Evolutionary conservation across 2,797 vertebrate species (phyloP), one percentile per base, ranked within the genome.

Genomic region (Periparus ater): DNA sequence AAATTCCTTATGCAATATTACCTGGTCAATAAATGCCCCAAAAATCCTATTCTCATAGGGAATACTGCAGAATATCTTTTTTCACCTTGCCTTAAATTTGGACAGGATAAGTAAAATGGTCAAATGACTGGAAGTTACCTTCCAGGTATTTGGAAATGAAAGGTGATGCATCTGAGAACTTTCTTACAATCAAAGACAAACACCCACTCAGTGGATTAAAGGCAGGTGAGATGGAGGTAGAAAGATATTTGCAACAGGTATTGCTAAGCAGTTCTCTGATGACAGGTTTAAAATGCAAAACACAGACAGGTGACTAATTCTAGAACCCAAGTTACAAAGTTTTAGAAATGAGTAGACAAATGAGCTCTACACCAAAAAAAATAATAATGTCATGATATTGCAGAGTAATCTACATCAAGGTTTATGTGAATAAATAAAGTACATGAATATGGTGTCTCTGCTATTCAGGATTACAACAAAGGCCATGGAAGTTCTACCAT

Each of bases 121-220:
- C 19, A 92, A 85, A 85, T 0, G 0, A 62, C 38, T 80, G 34
- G 36, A 88, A 75, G 58, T 48, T 40, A 48, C 36, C 51, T 84
- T 94, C 34, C 55, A 88, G 62, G 50, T 81, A 81, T 90, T 91
- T 88, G 58, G 88, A 93, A 96, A 94, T 65, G 34, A 77, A 91
- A 93, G 70, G 10, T 87, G 65, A 78, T 70, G 55, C 44, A 86
- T 63, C 66, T 93, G 90, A 79, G 88, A 95, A 93, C 80, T 86
- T 93, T 84, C 85, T 85, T 80, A 51, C 44, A 91, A 61, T 86
- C 72, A 94, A 89, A 92, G 65, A 25, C 61, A 77, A 91, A 88
- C 93, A 81, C 62, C 85, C 76, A 94, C 88, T 84, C 70, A 60
- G 23, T 66, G 48, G 47, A 86, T 93, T 95, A 84, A 93, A 93